Evolutionary conservation across 2,888 invertebrate genomes (phyloP).

Genomic region (Spilosoma lubricipeda): DNA sequence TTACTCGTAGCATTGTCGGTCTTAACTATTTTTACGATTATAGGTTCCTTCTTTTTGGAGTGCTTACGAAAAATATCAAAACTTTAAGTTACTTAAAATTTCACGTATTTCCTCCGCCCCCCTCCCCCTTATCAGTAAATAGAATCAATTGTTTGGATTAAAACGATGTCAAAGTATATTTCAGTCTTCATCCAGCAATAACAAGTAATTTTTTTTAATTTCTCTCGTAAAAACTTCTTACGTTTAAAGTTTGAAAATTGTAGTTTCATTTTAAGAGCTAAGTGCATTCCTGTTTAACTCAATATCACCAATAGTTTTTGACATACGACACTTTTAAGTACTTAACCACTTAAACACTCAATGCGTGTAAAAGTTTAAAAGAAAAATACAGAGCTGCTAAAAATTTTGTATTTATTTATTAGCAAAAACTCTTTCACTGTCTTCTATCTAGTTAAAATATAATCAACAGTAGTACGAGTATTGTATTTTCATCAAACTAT

Average conservation of each 20-base stretch:
- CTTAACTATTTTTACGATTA: neutral
- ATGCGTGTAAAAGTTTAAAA: neutral
- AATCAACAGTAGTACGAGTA: neutral
- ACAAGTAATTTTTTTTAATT: neutral
- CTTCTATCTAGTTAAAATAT: neutral
- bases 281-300: neutral
- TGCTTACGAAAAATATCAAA: neutral
- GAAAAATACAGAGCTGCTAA: neutral
- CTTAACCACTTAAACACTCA: neutral
- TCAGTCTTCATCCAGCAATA: too few species aligned
- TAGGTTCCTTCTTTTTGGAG: neutral
- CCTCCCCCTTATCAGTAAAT: neutral
- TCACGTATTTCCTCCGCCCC: neutral
- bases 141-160: too few species aligned
- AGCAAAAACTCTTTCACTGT: too few species aligned
- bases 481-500: neutral
- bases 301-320: neutral
- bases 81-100: neutral
- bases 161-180: neutral
- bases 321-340: neutral
- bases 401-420: neutral
- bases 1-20: too few species aligned
- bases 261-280: neutral
- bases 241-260: neutral
- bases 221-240: conserved; percentile 1